Evolutionary conservation across 1,140 invertebrate species (phyloP).

Genomic region (Drosophila ananassae): DNA sequence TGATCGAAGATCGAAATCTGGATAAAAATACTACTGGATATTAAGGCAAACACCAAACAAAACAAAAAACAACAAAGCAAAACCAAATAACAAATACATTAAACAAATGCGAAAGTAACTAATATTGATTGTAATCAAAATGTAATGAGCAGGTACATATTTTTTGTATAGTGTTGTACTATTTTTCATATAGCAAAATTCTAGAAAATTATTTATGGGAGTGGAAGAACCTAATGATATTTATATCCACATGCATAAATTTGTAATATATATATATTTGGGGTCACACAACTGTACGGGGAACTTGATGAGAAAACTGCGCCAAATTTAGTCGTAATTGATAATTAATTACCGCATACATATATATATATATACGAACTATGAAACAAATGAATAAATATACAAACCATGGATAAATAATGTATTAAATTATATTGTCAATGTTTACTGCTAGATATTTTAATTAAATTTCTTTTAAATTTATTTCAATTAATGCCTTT

Average conservation of each 20-base stretch:
- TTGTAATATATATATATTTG: conserved; percentile 46
- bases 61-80: conserved; percentile 1
- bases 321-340: conserved; percentile 73
- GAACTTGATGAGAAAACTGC: conserved; percentile 62
- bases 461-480: conserved; percentile 73
- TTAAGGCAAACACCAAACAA: conserved; percentile 73
- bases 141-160: conserved; percentile 59
- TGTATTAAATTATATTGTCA: conserved; percentile 62
- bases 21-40: conserved; percentile 37
- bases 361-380: conserved; percentile 34
- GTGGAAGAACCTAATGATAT: conserved; percentile 44
- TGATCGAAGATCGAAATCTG: conserved; percentile 36
- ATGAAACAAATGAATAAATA: conserved; percentile 53
- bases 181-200: conserved; percentile 72
- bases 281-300: conserved; percentile 48
- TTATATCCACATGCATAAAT: conserved; percentile 50
- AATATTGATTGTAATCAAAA: conserved; percentile 40
- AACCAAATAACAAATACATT: not conserved
- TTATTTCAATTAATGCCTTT: conserved; percentile 48
- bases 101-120: conserved; percentile 15
- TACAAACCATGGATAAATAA: conserved; percentile 31
- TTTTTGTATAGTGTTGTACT: conserved; percentile 76
- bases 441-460: conserved; percentile 61
- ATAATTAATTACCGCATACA: conserved; percentile 46
- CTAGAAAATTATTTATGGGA: conserved; percentile 26